Conservation (phyloP, 2,113 vertebrate genomes). For the Sinosuthora webbiana region DNA sequence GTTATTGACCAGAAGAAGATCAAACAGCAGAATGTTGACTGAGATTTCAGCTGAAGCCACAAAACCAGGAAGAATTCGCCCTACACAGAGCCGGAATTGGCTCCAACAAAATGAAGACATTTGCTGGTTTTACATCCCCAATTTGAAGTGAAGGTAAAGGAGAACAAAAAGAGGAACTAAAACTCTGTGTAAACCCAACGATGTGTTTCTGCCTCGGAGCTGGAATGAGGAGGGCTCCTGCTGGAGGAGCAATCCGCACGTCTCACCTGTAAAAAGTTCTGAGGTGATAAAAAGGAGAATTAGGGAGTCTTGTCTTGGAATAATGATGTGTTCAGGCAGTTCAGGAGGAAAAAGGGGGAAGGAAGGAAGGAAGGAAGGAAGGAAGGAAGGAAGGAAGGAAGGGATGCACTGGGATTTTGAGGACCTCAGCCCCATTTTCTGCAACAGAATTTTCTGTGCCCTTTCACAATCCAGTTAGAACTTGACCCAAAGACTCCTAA, state of each 20-base stretch:
- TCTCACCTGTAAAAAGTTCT: not conserved
- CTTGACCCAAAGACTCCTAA: not conserved
- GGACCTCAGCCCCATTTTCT: not conserved
- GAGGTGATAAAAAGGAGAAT: not conserved
- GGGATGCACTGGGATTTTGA: not conserved
- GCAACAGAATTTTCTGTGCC: not conserved
- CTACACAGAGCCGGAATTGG: not conserved
- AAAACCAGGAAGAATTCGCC: not conserved
- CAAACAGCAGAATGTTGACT: not conserved
- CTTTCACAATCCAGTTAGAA: not conserved
- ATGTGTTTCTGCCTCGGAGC: not conserved
- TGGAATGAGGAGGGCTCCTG: not conserved
- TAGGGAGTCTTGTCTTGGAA: not conserved
- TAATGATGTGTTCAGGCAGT: not conserved
- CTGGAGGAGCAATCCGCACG: not conserved
- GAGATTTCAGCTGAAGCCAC: not conserved
- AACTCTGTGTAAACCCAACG: not conserved
- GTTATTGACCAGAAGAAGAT: not conserved
- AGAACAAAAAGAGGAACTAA: constrained; percentile 26
- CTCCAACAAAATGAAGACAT: not conserved
- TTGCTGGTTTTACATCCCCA: not conserved
- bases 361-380: not conserved
- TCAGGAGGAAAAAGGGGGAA: not conserved
- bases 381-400: not conserved
- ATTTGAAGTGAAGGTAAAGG: not conserved